These are phyloP conservation scores for Temnopleurus reevesii DNA, from an alignment of 53 echinoderm and acorn worm genomes.

Conservation along the genomic window DNA sequence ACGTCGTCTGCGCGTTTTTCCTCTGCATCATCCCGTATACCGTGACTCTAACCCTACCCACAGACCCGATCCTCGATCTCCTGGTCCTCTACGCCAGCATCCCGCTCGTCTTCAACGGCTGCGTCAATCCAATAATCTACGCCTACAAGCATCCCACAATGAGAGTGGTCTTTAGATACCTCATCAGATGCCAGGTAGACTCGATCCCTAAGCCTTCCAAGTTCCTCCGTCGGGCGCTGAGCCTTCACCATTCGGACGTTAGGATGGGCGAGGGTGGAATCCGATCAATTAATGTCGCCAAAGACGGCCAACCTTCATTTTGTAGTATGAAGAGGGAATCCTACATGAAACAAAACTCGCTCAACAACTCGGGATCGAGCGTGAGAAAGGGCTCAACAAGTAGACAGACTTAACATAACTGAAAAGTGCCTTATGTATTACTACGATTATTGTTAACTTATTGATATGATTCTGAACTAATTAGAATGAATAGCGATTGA, in stretches of 20 bases:
- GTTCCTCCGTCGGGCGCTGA: constrained; percentile 38
- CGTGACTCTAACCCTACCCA: constrained; percentile 4
- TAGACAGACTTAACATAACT: neutral
- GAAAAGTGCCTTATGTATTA: neutral
- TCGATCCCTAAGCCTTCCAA: constrained; percentile 51
- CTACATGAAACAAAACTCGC: neutral
- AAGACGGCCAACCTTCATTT: neutral
- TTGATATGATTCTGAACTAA: too few species aligned
- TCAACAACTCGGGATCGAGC: neutral
- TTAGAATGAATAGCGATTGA: too few species aligned
- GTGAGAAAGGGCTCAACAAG: neutral
- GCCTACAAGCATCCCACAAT: constrained; percentile 58
- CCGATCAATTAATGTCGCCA: neutral
- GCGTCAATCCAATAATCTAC: constrained; percentile 47
- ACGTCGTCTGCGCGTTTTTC: constrained; percentile 54
- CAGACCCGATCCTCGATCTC: constrained; percentile 22
- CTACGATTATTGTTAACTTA: neutral
- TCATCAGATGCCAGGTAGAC: constrained; percentile 23
- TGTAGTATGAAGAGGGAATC: constrained; percentile 14
- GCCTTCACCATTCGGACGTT: neutral
- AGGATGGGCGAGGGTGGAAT: neutral
- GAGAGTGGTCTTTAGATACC: constrained; percentile 48
- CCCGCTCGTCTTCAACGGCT: constrained; percentile 47
- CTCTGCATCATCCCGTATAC: constrained; percentile 56
- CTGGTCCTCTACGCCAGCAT: constrained; percentile 49